Evolutionary conservation across 92 coral and sea anemone species (phyloP).

Genomic region (Ricordea florida): DNA sequence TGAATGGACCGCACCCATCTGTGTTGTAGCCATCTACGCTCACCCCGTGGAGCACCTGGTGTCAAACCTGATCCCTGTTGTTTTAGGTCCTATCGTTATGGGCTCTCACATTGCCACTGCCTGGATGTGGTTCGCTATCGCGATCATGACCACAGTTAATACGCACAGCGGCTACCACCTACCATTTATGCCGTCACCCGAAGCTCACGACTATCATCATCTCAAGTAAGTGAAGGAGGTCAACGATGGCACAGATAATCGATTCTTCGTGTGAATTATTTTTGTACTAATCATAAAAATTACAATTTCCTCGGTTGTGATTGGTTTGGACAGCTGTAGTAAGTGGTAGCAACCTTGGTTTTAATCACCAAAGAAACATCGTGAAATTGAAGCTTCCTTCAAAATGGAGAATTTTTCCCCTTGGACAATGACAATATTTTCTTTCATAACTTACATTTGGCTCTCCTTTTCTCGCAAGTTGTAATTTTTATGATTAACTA

Average conservation of each 20-base stretch:
- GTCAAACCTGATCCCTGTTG: conserved; percentile 78
- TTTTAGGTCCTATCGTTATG: conserved; percentile 92
- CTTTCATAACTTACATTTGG: no score
- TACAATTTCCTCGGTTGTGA: no score
- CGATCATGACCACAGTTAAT: conserved; percentile 79
- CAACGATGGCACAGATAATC: not conserved
- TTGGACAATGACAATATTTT: no score
- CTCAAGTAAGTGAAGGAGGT: conserved; percentile 74
- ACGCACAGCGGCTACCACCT: conserved; percentile 98
- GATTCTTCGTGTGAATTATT: not conserved
- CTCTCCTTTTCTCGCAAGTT: no score
- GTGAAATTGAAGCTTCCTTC: no score
- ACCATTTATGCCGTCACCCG: conserved; percentile 96
- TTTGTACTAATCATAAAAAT: no score
- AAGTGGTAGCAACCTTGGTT: no score
- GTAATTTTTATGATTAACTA: no score
- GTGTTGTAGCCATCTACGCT: conserved; percentile 80
- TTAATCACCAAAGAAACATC: no score
- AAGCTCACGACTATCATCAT: conserved; percentile 99
- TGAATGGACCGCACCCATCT: conserved; percentile 98
- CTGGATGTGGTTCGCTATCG: conserved; percentile 93
- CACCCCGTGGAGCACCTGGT: conserved; percentile 92
- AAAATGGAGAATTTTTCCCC: no score
- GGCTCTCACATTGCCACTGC: conserved; percentile 97
- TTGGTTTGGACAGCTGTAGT: no score